Percentiles rank a stretch among this genome's conserved stretches.
Evolutionary conservation across 2,113 vertebrate species (phyloP).

Genomic region (Macrotus californicus): DNA sequence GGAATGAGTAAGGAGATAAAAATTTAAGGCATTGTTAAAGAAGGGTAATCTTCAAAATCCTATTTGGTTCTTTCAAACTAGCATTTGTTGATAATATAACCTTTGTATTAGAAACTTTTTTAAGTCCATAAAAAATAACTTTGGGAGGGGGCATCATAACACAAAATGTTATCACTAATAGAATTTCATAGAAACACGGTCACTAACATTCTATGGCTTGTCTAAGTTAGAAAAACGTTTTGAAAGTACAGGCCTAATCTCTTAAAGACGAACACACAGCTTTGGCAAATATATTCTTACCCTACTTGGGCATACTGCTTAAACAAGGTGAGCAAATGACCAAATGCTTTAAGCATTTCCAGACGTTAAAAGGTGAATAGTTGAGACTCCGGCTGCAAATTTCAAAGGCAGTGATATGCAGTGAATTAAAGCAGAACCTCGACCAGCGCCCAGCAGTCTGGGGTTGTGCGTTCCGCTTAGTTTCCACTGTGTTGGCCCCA

Average conservation of each 20-base stretch:
- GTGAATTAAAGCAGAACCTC: neutral
- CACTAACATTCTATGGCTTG: neutral
- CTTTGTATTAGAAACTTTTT: slow-evolving; percentile 76
- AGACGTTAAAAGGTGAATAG: neutral
- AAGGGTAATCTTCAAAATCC: slow-evolving; percentile 83
- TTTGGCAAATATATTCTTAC: slow-evolving; percentile 1
- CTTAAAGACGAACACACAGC: neutral
- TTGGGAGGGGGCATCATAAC: slow-evolving; percentile 50
- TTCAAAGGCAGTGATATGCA: slow-evolving; percentile 16
- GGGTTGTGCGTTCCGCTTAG: neutral
- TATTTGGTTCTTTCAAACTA: slow-evolving; percentile 80
- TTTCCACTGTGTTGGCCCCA: neutral
- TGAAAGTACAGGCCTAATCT: neutral
- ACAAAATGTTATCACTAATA: slow-evolving; percentile 61
- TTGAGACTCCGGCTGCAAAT: slow-evolving; percentile 41
- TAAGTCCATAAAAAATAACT: slow-evolving; percentile 70
- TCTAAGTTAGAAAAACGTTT: slow-evolving; percentile 42
- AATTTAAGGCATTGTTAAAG: slow-evolving; percentile 83
- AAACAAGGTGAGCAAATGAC: slow-evolving; percentile 11
- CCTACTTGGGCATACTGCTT: neutral
- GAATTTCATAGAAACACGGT: slow-evolving; percentile 58
- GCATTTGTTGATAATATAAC: slow-evolving; percentile 77
- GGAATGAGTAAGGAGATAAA: slow-evolving; percentile 83
- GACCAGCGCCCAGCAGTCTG: neutral
- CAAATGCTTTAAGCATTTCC: slow-evolving; percentile 1